These are phyloP conservation scores for Macropodus opercularis DNA, from an alignment of 2,797 vertebrate genomes.

Conservation along the genomic window DNA sequence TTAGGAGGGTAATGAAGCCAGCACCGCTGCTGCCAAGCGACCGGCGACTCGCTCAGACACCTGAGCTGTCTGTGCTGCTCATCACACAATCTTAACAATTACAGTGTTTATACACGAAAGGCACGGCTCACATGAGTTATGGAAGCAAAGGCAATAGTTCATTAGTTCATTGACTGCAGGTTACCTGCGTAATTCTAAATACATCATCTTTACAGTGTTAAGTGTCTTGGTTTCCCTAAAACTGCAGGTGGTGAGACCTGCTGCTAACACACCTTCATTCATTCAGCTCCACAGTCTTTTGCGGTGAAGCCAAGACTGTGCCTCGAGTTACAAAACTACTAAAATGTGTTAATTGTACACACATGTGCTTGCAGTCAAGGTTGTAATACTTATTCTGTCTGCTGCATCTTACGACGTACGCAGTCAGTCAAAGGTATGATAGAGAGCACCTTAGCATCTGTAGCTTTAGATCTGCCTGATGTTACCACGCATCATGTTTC, in stretches of 20 bases:
- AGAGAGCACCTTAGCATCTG: too few relatives aligned
- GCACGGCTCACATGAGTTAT: slow-evolving; percentile 14
- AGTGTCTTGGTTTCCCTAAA: too few relatives aligned
- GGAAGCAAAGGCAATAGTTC: slow-evolving; percentile 14
- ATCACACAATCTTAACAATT: slow-evolving; percentile 42
- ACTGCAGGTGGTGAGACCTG: too few relatives aligned
- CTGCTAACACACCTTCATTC: slow-evolving; percentile 34
- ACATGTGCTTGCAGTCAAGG: slow-evolving; percentile 14
- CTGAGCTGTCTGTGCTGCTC: slow-evolving; percentile 24
- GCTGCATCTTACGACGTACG: too few relatives aligned
- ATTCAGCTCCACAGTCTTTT: slow-evolving; percentile 17
- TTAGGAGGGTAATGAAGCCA: slow-evolving; percentile 80
- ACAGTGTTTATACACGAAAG: slow-evolving; percentile 48
- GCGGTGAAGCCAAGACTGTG: slow-evolving; percentile 19
- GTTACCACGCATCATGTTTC: slow-evolving; percentile 2
- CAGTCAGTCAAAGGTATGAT: too few relatives aligned
- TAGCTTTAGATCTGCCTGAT: slow-evolving; percentile 12
- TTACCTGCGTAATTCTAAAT: slow-evolving; percentile 17
- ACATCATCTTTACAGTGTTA: not conserved
- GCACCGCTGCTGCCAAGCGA: slow-evolving; percentile 73
- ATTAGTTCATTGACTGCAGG: not conserved
- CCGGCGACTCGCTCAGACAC: slow-evolving; percentile 58
- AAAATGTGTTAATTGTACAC: slow-evolving; percentile 36
- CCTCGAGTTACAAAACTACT: slow-evolving; percentile 15
- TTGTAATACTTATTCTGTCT: too few relatives aligned